Base-by-base conservation (phyloP, 2,113 vertebrate species). In the Myotis yumanensis region DNA sequence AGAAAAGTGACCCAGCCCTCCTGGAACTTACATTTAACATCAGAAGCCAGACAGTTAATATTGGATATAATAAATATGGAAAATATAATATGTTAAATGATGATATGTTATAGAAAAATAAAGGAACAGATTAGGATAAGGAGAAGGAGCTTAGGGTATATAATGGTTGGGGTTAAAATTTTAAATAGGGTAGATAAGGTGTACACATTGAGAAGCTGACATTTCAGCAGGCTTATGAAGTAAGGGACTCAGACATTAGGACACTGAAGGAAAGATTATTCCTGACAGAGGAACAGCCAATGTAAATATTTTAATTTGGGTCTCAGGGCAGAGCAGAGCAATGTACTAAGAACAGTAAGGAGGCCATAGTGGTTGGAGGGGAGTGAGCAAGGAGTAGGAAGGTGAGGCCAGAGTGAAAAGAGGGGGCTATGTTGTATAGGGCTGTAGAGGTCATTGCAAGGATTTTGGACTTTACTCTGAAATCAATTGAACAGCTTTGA, bases 301-400 rank as follows among this genome's bases (percentile, higher is more conserved):
- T 43, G 28, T 25, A n/a, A 68, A 90, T 28, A 62, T 20, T 20
- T 22, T 32, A 22, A 52, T n/a, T 35, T 35, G 10, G 12, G 32
- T 18, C 14, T 18, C 8, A 22, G 3, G 17, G 15, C 4, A 59
- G 25, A 32, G 35, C 37, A 0, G 23, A 0, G 18, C 48, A 32
- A 35, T 30, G 3, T 35, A 68, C 23, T 62, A 12, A 35, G 37
- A 54, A 48, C 1, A 46, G 7, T 11, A 35, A 28, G 9, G 62
- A 66, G 28, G 37, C 9, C 48, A n/a, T 0, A 7, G 4, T 52
- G 30, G 43, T 52, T n/a, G 25, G 30, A 52, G 25, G 57, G 15
- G 28, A 23, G 32, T 11, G 5, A 23, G 4, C 20, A 11, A 25
- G 30, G 32, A 51, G n/a, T 14, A 35, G 64, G 11, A 7, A 5